Percentiles rank a stretch among this genome's conserved stretches.
Conservation (phyloP, 2,797 vertebrate genomes). For the Malacoctenus gilli region DNA sequence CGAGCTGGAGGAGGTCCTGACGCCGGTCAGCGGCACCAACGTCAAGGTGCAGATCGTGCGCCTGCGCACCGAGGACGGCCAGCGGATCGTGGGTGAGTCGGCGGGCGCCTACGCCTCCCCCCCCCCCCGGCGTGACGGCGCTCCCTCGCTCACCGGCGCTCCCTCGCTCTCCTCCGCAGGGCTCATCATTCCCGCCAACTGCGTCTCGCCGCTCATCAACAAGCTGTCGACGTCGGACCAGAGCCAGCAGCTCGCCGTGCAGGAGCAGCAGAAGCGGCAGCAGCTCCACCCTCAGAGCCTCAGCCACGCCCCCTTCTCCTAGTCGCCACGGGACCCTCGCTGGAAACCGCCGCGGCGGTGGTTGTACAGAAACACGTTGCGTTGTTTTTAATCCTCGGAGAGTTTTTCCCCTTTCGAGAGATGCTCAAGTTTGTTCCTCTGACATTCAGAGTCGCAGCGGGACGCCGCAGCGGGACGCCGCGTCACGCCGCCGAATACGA, state of each 20-base stretch:
- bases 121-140: constrained; percentile 11
- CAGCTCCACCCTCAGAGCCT: constrained; percentile 98
- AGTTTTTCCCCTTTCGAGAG: too few species aligned
- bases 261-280: constrained; percentile 97
- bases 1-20: constrained; percentile 94
- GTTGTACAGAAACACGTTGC: too few species aligned
- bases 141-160: neutral
- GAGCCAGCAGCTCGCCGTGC: constrained; percentile 95
- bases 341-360: constrained; percentile 53
- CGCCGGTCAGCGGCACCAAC: constrained; percentile 93
- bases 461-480: too few species aligned
- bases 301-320: constrained; percentile 87
- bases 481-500: too few species aligned
- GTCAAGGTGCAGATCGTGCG: constrained; percentile 99
- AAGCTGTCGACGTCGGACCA: constrained; percentile 97
- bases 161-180: constrained; percentile 83
- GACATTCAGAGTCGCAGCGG: too few species aligned
- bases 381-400: too few species aligned
- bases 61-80: constrained; percentile 93
- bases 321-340: constrained; percentile 48
- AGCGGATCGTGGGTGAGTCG: constrained; percentile 94
- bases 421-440: too few species aligned
- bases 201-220: constrained; percentile 91
- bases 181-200: constrained; percentile 98
- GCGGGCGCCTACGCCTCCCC: constrained; percentile 10